These are phyloP conservation scores for Limnothrissa miodon DNA, from an alignment of 2,113 vertebrate species.

Conservation along the genomic window DNA sequence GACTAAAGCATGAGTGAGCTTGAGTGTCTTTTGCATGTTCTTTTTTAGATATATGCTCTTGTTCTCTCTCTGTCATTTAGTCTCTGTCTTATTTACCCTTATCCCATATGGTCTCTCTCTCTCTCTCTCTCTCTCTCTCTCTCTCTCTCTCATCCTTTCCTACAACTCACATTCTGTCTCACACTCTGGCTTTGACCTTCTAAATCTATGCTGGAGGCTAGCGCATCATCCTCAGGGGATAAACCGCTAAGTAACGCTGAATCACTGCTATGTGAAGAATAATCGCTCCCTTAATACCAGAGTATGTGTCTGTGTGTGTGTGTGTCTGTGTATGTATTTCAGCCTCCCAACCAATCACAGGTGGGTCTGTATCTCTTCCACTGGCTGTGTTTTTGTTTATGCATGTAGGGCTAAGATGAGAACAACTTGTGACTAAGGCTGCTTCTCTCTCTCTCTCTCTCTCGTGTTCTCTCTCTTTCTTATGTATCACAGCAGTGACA, in stretches of 20 bases:
- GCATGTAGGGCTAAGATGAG: neutral
- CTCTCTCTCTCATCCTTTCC: neutral
- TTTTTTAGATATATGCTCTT: neutral
- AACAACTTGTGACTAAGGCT: neutral
- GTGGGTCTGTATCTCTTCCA: neutral
- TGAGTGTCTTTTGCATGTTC: neutral
- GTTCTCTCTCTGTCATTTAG: neutral
- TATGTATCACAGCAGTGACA: constrained; percentile 7
- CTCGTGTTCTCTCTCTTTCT: neutral
- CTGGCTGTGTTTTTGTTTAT: neutral
- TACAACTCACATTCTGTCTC: neutral
- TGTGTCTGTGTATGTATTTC: neutral
- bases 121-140: neutral
- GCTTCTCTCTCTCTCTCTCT: constrained; percentile 14
- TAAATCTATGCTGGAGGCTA: neutral
- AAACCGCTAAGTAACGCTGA: neutral
- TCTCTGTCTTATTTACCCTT: too few relatives aligned
- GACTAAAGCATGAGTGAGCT: neutral
- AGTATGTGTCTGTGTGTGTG: neutral
- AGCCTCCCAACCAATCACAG: constrained; percentile 2
- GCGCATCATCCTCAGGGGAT: neutral
- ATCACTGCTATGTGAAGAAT: neutral
- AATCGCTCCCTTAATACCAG: constrained; percentile 4
- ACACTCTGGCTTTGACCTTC: neutral
- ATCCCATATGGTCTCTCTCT: neutral